Percentiles rank a stretch among this genome's conserved stretches.
Evolutionary conservation across 37 sponge, comb jelly and placozoan genomes (phyloP).

Genomic region (Diacarnus erythraeanus): DNA sequence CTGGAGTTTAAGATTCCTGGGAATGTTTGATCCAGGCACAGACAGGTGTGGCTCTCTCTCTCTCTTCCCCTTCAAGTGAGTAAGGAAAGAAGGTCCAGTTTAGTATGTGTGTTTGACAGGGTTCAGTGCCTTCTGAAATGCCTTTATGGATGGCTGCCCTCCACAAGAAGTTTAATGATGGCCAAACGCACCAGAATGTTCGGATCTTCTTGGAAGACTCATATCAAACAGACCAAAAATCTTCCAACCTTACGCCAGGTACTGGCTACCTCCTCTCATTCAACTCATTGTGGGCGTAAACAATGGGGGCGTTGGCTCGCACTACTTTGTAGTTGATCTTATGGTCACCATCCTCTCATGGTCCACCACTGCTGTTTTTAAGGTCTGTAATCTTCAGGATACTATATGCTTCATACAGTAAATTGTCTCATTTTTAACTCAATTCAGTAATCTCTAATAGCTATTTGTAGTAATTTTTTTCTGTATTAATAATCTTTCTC

Average conservation of each 20-base stretch:
- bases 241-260: slow-evolving; percentile 92
- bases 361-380: slow-evolving; percentile 70
- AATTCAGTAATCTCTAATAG: background rate
- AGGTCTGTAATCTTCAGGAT: slow-evolving; percentile 39
- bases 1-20: no score
- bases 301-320: slow-evolving; percentile 61
- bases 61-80: no score
- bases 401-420: no score
- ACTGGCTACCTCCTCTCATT: slow-evolving; percentile 71
- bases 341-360: slow-evolving; percentile 87
- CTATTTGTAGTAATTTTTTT: background rate
- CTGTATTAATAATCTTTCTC: background rate
- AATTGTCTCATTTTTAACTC: no score
- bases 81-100: background rate
- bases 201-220: slow-evolving; percentile 80
- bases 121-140: slow-evolving; percentile 70
- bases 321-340: slow-evolving; percentile 85
- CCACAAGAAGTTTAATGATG: slow-evolving; percentile 73
- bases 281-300: slow-evolving; percentile 70
- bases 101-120: slow-evolving; percentile 27
- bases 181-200: slow-evolving; percentile 65
- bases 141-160: slow-evolving; percentile 87
- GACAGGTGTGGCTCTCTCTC: no score
- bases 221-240: slow-evolving; percentile 82
- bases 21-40: no score